Conservation (phyloP, 2,797 vertebrate genomes). For the Aphelocoma californica region DNA sequence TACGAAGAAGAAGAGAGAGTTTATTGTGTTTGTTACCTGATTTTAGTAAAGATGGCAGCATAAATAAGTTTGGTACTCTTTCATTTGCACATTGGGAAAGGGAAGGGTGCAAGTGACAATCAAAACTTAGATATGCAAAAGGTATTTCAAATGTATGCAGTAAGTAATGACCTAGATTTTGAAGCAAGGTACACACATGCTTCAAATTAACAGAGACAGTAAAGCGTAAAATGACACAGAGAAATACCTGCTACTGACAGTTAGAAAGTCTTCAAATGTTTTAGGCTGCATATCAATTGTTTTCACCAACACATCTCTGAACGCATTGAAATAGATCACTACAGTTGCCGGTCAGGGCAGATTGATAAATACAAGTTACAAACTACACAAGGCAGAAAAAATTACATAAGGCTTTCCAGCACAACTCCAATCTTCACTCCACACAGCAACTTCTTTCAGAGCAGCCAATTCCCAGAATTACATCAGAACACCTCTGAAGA, state of each 20-base stretch:
- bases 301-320: background rate
- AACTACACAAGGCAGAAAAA: constrained; percentile 46
- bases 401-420: constrained; percentile 12
- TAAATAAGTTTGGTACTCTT: background rate
- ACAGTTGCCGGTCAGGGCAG: background rate
- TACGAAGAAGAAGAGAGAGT: background rate
- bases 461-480: background rate
- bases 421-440: background rate
- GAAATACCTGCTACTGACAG: background rate
- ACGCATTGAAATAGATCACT: background rate
- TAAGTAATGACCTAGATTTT: background rate
- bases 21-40: background rate
- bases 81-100: background rate
- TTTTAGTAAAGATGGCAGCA: background rate
- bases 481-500: background rate
- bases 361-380: background rate
- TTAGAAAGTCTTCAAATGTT: background rate
- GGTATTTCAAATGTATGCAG: background rate
- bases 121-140: background rate
- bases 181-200: background rate
- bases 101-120: background rate
- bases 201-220: background rate
- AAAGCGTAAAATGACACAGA: background rate
- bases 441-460: background rate
- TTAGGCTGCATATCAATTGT: background rate